Conservation (phyloP, 1,140 invertebrate species). For the Atta colombica region DNA sequence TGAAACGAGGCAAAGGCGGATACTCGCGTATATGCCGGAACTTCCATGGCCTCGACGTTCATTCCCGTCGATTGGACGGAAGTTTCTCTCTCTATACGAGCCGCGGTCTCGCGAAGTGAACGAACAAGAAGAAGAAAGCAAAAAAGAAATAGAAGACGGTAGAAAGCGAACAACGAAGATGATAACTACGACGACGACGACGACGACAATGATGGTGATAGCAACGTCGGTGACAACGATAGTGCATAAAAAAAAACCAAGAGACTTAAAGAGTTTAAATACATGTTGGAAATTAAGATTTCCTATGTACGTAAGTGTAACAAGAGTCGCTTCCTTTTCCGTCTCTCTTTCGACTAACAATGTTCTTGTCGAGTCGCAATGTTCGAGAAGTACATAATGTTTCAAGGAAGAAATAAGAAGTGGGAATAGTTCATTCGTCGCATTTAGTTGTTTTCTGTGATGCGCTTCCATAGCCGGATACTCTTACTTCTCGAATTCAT, state of each 20-base stretch:
- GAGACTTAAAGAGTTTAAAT: constrained; percentile 78
- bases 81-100: constrained; percentile 72
- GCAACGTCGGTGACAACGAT: background rate
- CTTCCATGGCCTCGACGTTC: constrained; percentile 72
- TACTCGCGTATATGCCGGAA: constrained; percentile 71
- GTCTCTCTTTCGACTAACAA: constrained; percentile 22
- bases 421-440: constrained; percentile 61
- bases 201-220: background rate
- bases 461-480: constrained; percentile 28
- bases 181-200: constrained; percentile 11
- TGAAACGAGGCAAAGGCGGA: constrained; percentile 55
- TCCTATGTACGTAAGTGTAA: constrained; percentile 64
- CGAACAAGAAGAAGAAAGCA: constrained; percentile 61
- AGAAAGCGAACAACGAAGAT: background rate
- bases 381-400: constrained; percentile 9
- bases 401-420: constrained; percentile 15
- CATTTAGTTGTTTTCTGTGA: constrained; percentile 68
- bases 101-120: constrained; percentile 68
- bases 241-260: constrained; percentile 64
- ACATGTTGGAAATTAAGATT: constrained; percentile 76
- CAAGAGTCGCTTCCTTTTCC: constrained; percentile 17
- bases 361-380: constrained; percentile 20
- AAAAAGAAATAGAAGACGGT: constrained; percentile 33
- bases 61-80: constrained; percentile 77
- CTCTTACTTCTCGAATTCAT: constrained; percentile 11